Conservation (phyloP, 2,888 invertebrate genomes). For the Chesias legatella region DNA sequence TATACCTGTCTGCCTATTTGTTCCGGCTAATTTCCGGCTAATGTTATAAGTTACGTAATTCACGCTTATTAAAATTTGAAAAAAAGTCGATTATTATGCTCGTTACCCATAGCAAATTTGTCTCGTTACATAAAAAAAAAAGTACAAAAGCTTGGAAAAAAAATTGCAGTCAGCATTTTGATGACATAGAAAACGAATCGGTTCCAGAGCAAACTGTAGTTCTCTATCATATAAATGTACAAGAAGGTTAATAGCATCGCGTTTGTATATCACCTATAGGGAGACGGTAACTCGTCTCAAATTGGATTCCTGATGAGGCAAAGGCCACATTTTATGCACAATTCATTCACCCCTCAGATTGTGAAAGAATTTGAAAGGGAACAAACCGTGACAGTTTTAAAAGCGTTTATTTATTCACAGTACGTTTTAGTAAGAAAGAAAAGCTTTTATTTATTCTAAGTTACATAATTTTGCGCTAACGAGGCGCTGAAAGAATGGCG, state of each 20-base stretch:
- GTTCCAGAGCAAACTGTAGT: slow-evolving; percentile 25
- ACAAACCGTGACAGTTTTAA: slow-evolving; percentile 24
- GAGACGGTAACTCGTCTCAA: slow-evolving; percentile 56
- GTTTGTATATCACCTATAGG: slow-evolving; percentile 74
- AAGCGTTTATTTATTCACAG: slow-evolving; percentile 28
- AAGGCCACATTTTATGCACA: slow-evolving; percentile 65
- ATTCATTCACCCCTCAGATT: slow-evolving; percentile 43
- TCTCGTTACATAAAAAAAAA: too few species aligned
- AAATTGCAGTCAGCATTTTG: too few species aligned
- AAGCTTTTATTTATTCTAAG: slow-evolving; percentile 19
- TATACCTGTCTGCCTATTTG: too few species aligned
- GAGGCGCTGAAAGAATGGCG: slow-evolving; percentile 14
- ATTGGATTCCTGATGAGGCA: slow-evolving; percentile 72
- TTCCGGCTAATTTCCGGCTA: too few species aligned
- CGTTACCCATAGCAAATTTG: too few species aligned
- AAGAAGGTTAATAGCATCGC: slow-evolving; percentile 68
- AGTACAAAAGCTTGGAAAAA: too few species aligned
- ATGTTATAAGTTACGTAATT: too few species aligned
- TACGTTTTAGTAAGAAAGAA: slow-evolving; percentile 16
- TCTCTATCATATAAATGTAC: slow-evolving; percentile 36
- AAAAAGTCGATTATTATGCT: too few species aligned
- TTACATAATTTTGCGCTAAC: slow-evolving; percentile 21
- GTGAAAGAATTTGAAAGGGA: slow-evolving; percentile 33
- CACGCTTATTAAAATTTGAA: too few species aligned
- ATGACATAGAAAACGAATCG: slow-evolving; percentile 2